phyloP scores from a whole-genome alignment of 2,888 invertebrate species.

The Callinectes sapidus region DNA sequence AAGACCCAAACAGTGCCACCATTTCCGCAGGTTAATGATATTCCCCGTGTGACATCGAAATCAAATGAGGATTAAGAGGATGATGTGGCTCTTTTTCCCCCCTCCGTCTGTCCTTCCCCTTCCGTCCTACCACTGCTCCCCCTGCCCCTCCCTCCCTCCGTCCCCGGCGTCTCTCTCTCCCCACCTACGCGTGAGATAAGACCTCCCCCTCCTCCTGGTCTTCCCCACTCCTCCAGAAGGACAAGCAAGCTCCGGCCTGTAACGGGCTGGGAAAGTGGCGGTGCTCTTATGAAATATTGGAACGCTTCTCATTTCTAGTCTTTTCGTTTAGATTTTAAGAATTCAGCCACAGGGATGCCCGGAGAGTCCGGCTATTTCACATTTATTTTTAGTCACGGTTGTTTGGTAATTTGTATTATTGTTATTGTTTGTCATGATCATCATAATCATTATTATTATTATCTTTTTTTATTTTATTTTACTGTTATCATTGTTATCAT shows the following conservation, averaged over 20 bases:
- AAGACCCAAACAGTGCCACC: not conserved
- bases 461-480: no score
- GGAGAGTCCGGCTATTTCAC: not conserved
- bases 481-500: not conserved
- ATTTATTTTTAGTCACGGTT: not conserved
- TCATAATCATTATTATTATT: not conserved
- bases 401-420: not conserved
- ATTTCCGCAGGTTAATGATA: conserved; percentile 9
- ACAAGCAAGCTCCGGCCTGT: not conserved
- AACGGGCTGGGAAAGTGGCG: conserved; percentile 6
- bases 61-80: not conserved
- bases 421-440: not conserved
- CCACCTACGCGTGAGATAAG: conserved; percentile 20
- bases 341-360: not conserved
- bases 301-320: not conserved
- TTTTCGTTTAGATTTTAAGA: conserved; percentile 4
- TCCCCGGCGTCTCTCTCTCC: not conserved
- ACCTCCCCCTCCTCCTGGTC: not conserved
- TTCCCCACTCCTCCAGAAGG: not conserved
- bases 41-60: not conserved
- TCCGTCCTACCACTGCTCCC: not conserved
- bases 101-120: not conserved
- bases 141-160: not conserved
- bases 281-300: not conserved
- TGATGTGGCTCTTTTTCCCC: not conserved